A percentile compares a stretch with the other conserved stretches of the same genome.
Evolutionary conservation across 2,888 invertebrate species (phyloP).

Genomic region (Caenorhabditis panamensis): DNA sequence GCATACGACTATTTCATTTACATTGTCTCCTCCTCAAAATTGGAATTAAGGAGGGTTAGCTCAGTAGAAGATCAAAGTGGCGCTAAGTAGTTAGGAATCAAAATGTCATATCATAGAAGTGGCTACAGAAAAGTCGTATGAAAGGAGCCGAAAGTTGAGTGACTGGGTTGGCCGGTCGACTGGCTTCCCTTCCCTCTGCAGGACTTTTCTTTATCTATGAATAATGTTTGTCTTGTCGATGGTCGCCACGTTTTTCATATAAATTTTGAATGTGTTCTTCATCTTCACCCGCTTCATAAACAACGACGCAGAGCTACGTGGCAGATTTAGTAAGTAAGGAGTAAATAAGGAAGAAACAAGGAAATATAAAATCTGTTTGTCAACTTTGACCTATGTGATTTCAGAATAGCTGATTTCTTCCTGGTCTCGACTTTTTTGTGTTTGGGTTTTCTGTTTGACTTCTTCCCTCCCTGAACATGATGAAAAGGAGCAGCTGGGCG

Average conservation of each 20-base stretch:
- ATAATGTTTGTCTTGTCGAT: conserved; percentile 49
- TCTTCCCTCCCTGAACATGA: neutral
- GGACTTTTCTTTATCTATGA: conserved; percentile 58
- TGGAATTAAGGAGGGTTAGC: no score
- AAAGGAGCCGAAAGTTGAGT: conserved; percentile 33
- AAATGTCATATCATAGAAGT: no score
- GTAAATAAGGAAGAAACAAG: neutral
- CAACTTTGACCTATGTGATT: conserved; percentile 1
- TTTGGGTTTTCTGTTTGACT: neutral
- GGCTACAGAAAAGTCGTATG: neutral
- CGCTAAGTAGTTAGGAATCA: no score
- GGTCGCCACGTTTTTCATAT: conserved; percentile 56
- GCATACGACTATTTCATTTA: conserved; percentile 12
- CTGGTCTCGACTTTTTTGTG: conserved; percentile 24
- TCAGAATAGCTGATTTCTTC: neutral
- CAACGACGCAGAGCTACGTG: neutral
- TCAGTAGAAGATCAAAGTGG: no score
- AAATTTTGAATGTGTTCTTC: conserved; percentile 58
- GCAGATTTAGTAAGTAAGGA: neutral
- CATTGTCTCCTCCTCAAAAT: neutral
- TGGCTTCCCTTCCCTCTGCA: conserved; percentile 31
- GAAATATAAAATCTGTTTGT: neutral
- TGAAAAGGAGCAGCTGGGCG: conserved; percentile 17
- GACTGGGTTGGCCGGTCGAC: conserved; percentile 24
- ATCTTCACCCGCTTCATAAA: conserved; percentile 4